These are phyloP conservation scores for Orthosia gothica DNA, from an alignment of 2,888 invertebrate genomes.

Conservation along the genomic window DNA sequence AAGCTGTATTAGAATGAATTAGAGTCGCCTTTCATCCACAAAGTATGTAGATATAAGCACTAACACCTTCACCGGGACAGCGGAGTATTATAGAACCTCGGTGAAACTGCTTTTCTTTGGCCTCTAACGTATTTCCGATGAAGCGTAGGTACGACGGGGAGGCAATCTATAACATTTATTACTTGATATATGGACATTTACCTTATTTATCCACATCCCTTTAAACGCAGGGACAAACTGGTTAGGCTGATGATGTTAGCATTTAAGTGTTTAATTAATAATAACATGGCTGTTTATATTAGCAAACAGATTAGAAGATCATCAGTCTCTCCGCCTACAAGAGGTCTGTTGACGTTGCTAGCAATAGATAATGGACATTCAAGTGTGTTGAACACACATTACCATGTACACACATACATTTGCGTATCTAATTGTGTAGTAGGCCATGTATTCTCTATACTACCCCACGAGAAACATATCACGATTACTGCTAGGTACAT, in stretches of 20 bases:
- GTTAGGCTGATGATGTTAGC: not conserved
- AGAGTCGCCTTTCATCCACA: conserved; percentile 18
- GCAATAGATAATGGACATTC: conserved; percentile 23
- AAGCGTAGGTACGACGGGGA: conserved; percentile 4
- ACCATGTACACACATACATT: not conserved
- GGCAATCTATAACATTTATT: conserved; percentile 6
- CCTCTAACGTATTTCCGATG: not conserved
- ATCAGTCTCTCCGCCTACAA: not conserved
- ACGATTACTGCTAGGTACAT: not conserved
- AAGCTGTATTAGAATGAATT: conserved; percentile 8
- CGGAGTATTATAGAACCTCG: conserved; percentile 8
- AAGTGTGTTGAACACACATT: conserved; percentile 16
- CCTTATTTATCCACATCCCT: not conserved
- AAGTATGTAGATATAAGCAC: not conserved
- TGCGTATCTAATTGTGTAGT: not conserved
- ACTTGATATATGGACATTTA: conserved; percentile 10
- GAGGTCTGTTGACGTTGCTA: conserved; percentile 24
- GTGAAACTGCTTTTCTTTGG: conserved; percentile 7
- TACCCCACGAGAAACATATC: not conserved
- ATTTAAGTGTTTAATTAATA: not conserved
- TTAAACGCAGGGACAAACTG: not conserved
- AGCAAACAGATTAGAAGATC: not conserved
- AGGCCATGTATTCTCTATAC: not conserved
- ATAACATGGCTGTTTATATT: not conserved
- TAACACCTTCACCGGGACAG: conserved; percentile 9